Evolutionary conservation across 2,888 invertebrate species (phyloP).

Genomic region (Scaptomyza flava): DNA sequence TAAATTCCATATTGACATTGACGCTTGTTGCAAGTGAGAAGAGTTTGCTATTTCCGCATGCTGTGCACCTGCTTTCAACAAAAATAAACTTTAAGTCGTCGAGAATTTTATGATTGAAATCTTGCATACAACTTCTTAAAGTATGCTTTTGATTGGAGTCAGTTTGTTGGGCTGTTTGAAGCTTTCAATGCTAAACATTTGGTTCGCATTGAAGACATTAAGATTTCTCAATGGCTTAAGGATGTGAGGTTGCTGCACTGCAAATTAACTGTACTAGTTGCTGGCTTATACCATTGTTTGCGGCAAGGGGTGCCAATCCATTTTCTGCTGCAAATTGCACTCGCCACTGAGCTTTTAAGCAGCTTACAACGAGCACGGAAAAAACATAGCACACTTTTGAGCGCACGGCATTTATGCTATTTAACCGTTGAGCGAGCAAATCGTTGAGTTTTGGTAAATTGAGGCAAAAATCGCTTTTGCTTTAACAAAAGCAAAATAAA

Average conservation of each 20-base stretch:
- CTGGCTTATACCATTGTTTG: conserved; percentile 17
- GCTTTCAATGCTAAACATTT: background rate
- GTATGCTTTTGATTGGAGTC: background rate
- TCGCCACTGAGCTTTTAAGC: conserved; percentile 56
- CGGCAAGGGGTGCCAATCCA: conserved; percentile 35
- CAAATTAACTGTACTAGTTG: conserved; percentile 28
- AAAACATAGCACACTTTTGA: conserved; percentile 46
- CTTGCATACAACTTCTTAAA: background rate
- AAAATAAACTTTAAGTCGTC: conserved; percentile 30
- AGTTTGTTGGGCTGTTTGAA: background rate
- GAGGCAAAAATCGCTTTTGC: conserved; percentile 11
- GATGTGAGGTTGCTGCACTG: conserved; percentile 6
- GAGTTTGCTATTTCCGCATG: conserved; percentile 17
- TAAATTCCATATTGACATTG: conserved; percentile 55
- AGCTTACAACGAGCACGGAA: conserved; percentile 44
- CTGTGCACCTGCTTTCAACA: conserved; percentile 49
- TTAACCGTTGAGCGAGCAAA: conserved; percentile 10
- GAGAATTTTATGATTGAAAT: background rate
- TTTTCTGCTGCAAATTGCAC: conserved; percentile 58
- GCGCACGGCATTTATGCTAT: conserved; percentile 31
- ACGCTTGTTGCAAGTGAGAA: conserved; percentile 35
- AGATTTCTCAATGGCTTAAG: background rate
- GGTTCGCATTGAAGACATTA: background rate
- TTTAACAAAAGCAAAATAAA: conserved; percentile 7
- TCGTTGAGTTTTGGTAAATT: conserved; percentile 13